These are phyloP conservation scores for Helicoverpa zea DNA, from an alignment of 1,140 invertebrate genomes.

Conservation along the genomic window DNA sequence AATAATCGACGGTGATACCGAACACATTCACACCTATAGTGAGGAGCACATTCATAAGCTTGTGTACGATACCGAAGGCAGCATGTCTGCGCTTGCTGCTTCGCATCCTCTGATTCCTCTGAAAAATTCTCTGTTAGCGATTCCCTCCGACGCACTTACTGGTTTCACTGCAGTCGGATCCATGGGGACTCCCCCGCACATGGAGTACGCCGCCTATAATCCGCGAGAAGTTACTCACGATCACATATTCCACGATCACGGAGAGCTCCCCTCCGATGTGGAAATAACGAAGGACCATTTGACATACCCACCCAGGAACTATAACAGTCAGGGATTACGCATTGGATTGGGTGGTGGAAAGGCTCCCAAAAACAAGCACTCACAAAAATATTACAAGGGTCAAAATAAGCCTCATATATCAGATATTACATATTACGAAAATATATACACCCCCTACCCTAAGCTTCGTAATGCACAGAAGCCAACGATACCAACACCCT, in stretches of 20 bases:
- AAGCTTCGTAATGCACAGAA: slow-evolving; percentile 63
- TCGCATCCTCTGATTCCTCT: slow-evolving; percentile 66
- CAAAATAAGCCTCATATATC: slow-evolving; percentile 58
- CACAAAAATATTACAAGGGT: slow-evolving; percentile 63
- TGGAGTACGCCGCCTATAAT: slow-evolving; percentile 82
- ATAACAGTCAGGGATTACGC: slow-evolving; percentile 75
- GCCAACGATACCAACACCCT: slow-evolving; percentile 58
- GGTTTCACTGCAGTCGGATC: slow-evolving; percentile 68
- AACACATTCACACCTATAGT: slow-evolving; percentile 85
- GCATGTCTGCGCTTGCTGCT: slow-evolving; percentile 64
- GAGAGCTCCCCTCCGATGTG: slow-evolving; percentile 76
- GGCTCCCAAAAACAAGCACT: slow-evolving; percentile 66
- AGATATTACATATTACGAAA: slow-evolving; percentile 82
- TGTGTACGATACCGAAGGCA: slow-evolving; percentile 69
- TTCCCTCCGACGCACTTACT: slow-evolving; percentile 66
- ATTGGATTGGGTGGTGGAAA: slow-evolving; percentile 61
- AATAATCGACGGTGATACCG: slow-evolving; percentile 84
- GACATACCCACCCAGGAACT: slow-evolving; percentile 74
- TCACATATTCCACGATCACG: slow-evolving; percentile 85
- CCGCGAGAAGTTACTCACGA: slow-evolving; percentile 83
- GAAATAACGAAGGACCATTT: slow-evolving; percentile 73
- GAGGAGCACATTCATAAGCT: slow-evolving; percentile 86
- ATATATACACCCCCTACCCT: slow-evolving; percentile 66
- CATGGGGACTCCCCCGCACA: slow-evolving; percentile 71
- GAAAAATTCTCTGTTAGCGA: slow-evolving; percentile 68